These are phyloP conservation scores for Galemys pyrenaicus DNA, from an alignment of 2,113 vertebrate species.

Conservation along the genomic window DNA sequence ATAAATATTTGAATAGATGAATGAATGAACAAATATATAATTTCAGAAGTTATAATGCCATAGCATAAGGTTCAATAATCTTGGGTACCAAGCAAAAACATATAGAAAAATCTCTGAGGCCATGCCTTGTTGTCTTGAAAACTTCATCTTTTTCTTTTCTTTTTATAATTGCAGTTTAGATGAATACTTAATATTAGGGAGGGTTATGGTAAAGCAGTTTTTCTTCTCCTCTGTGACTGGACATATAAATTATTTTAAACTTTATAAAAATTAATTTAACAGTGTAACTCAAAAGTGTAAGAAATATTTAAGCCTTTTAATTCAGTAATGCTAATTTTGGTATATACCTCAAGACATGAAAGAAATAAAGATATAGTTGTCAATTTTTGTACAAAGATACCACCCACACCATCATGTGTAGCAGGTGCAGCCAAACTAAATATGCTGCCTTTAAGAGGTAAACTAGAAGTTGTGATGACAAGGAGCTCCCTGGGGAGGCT, in stretches of 20 bases:
- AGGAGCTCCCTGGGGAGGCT: background rate
- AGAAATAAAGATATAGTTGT: background rate
- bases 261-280: slow-evolving; percentile 39
- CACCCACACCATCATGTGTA: background rate
- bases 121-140: background rate
- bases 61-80: background rate
- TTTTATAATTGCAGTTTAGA: background rate
- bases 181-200: background rate
- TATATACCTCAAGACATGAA: slow-evolving; percentile 12
- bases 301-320: slow-evolving; percentile 6
- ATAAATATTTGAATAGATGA: slow-evolving; percentile 7
- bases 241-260: slow-evolving; percentile 13
- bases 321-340: background rate
- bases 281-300: background rate
- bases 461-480: background rate
- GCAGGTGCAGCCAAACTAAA: background rate
- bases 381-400: slow-evolving; percentile 6
- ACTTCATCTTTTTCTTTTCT: background rate
- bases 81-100: background rate
- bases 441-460: background rate
- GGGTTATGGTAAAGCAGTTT: background rate
- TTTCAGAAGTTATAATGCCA: background rate
- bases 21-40: background rate
- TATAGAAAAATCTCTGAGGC: background rate
- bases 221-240: background rate